phyloP scores from a whole-genome alignment of 2,797 vertebrate genomes.

The Chromis chromis region DNA sequence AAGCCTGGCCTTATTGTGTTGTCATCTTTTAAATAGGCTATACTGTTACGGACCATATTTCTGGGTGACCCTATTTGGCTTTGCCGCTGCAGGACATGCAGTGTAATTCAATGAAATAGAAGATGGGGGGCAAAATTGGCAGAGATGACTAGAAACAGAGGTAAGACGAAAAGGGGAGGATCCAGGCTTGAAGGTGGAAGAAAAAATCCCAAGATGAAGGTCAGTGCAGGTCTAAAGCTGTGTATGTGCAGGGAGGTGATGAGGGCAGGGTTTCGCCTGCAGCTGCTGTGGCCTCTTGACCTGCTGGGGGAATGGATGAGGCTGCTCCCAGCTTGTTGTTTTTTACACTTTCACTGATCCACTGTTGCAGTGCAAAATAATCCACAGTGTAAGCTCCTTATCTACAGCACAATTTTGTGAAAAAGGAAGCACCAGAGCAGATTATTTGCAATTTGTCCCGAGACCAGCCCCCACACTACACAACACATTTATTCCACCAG shows the following conservation, averaged over 20 bases:
- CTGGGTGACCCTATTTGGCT: constrained; percentile 58
- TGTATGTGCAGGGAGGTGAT: constrained; percentile 20
- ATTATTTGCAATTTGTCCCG: constrained; percentile 67
- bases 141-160: neutral
- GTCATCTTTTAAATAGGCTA: constrained; percentile 52
- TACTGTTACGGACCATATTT: constrained; percentile 43
- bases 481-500: constrained; percentile 3
- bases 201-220: constrained; percentile 32
- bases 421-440: constrained; percentile 66
- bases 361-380: constrained; percentile 75
- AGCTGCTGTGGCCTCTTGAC: constrained; percentile 77
- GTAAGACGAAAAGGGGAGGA: neutral
- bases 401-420: constrained; percentile 72
- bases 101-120: neutral
- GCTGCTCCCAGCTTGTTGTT: constrained; percentile 46
- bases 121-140: neutral
- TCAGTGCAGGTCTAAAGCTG: constrained; percentile 40
- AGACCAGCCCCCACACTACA: constrained; percentile 25
- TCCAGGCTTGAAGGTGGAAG: constrained; percentile 4
- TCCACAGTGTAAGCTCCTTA: constrained; percentile 83
- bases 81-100: constrained; percentile 36
- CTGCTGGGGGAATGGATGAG: constrained; percentile 57
- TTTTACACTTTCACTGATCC: constrained; percentile 73
- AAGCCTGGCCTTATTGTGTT: constrained; percentile 63
- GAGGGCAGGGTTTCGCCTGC: constrained; percentile 57